Evolutionary conservation across 2,113 vertebrate genomes (phyloP), one percentile per base, ranked within the genome.

Genomic region (Xiphorhynchus elegans): DNA sequence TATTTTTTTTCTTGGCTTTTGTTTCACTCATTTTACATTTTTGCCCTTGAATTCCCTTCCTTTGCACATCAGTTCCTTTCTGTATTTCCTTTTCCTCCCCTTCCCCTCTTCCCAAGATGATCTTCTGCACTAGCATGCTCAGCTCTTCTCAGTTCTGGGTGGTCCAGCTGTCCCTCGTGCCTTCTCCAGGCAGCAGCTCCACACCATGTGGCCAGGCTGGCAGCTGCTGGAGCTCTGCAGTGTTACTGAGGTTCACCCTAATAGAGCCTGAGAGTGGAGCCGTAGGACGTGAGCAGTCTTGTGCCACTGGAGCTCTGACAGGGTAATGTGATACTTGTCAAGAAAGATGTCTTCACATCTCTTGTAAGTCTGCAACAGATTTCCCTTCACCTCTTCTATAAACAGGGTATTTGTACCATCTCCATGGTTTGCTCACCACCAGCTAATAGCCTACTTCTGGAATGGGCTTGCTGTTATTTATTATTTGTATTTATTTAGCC

Each of bases 311-410:
- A 93, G 28, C 76, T 73, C 56, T 84, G 64, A 73, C 76, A 80
- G 73, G 59, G 37, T 83, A 80, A 67, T 58, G 56, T 63, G 74
- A 75, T 91, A 62, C 62, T 87, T 93, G 62, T 67, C 90, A 84
- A 87, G 59, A 84, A 85, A 56, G 82, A 85, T 84, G 81, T 66
- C 62, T 92, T 92, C 63, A 84, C 58, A 63, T 78, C 35, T 84
- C 46, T 50, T 72, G 15, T 42, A 75, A 66, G 24, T 13, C 62
- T 60, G 53, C 66, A 60, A 33, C n/a, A 40, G 37, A 79, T 73
- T 56, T 78, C 28, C 11, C 63, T 79, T 95, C 37, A 46, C 49
- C 58, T 91, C n/a, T 12, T 84, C 10, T 60, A 76, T 58, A 78
- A 87, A 52, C 29, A 33, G 44, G 18, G 9, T 37, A 40, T 89